phyloP scores from a whole-genome alignment of 2,797 vertebrate species.

The Poecilia wingei region DNA sequence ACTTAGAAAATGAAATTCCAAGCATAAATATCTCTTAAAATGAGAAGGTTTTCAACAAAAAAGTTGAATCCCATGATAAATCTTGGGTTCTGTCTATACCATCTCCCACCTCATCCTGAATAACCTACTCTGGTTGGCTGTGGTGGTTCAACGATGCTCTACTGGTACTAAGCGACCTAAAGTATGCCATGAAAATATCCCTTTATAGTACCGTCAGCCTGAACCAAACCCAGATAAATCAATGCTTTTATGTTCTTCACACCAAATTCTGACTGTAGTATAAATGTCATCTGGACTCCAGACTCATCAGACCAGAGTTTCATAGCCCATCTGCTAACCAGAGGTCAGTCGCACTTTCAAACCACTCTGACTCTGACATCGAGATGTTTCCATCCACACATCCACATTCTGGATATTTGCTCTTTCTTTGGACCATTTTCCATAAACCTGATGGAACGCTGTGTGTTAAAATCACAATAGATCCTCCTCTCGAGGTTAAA shows the following conservation, averaged over 20 bases:
- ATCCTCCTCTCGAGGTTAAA: background rate
- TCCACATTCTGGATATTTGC: background rate
- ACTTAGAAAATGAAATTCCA: background rate
- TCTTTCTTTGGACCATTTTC: background rate
- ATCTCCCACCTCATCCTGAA: background rate
- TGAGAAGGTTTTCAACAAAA: background rate
- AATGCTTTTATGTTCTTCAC: background rate
- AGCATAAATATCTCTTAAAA: background rate
- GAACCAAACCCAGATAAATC: background rate
- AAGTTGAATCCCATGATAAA: background rate
- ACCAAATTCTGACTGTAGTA: background rate
- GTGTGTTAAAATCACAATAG: background rate
- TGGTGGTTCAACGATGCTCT: background rate
- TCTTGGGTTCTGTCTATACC: background rate
- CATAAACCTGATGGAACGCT: background rate
- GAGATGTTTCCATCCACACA: background rate
- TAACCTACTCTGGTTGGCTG: background rate
- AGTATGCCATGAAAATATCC: background rate
- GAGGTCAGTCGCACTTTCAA: background rate
- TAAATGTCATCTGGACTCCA: background rate
- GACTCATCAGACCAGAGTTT: background rate
- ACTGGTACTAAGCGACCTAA: background rate
- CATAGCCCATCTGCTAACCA: background rate
- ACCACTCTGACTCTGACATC: background rate
- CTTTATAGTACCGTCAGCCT: background rate